Evolutionary conservation across 2,113 vertebrate genomes (phyloP), one percentile per base, ranked within the genome.

Genomic region (Eolophus roseicapilla): DNA sequence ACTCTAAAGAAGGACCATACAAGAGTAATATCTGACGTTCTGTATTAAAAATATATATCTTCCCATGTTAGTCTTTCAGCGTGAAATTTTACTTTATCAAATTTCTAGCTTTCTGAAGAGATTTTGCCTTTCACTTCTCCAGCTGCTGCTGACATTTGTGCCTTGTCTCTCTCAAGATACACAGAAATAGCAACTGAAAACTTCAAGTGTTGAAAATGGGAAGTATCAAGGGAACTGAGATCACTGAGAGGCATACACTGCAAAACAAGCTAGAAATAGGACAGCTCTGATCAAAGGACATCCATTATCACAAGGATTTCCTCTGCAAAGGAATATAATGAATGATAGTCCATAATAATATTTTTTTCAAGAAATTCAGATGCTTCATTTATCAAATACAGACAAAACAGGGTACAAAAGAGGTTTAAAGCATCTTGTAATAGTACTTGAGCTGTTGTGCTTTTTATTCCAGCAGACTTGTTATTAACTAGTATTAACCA

Each of bases 401-500:
- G 49, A 53, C 6, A 86, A 68, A 90, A 17, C 18, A 86, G 55
- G 9, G 16, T 20, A 63, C 27, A 86, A 44, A 15, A 83, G 41
- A 83, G 17, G 12, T 81, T 81, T 84, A 75, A 88, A 85, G 50
- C 3, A 5, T 50, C 69, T 63, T 39, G 15, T 46, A 67, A 65
- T 39, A 81, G n/a, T 41, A 21, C 39, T 14, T 9, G 41, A 83
- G 33, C 88, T 75, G 37, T n/a, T 39, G 6, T 27, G 5, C 21
- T 9, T 71, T 65, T 73, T 75, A 71, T 46, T 59, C 33, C 57
- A 62, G 88, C 63, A 90, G 27, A 65, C 52, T 91, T 71, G 9
- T 91, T 79, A 90, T 82, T 92, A 55, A 55, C 57, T 53, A 47
- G 47, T 39, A 86, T 91, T 93, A 86, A 85, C 65, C 65, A 96